phyloP scores from a whole-genome alignment of 2,113 vertebrate species.

The Canis aureus region DNA sequence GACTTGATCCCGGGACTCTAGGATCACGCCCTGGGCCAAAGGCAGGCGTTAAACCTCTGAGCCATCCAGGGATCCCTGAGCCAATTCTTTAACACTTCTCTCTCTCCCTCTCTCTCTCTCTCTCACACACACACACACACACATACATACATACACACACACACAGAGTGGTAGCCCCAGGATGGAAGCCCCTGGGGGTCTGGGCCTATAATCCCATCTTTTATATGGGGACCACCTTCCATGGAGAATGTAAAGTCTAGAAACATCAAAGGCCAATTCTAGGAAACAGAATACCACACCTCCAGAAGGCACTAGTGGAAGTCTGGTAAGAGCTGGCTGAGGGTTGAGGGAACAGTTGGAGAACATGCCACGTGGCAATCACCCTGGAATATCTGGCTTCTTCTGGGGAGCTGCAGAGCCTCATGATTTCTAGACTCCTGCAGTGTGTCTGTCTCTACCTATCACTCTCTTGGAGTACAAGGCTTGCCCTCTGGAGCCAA shows the following conservation, averaged over 20 bases:
- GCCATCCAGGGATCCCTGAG: neutral
- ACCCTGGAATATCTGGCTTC: neutral
- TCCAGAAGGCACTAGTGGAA: neutral
- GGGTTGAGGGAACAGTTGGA: neutral
- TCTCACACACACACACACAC: neutral
- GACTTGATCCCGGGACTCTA: too few relatives aligned
- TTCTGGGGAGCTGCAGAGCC: neutral
- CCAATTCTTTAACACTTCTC: neutral
- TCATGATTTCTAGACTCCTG: neutral
- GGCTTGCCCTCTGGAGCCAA: fast-evolving
- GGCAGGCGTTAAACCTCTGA: too few relatives aligned
- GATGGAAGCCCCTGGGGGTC: neutral
- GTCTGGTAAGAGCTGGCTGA: neutral
- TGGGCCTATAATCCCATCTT: neutral
- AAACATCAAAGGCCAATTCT: neutral
- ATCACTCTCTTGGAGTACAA: neutral
- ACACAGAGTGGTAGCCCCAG: neutral
- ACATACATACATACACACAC: neutral
- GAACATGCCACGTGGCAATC: neutral
- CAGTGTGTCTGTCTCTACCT: neutral
- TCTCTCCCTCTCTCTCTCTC: neutral
- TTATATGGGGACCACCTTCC: neutral
- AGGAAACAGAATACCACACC: neutral
- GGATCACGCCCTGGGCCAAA: too few relatives aligned
- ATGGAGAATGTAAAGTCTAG: neutral